These are phyloP conservation scores for Steinernema khuongi DNA, from an alignment of 1,140 invertebrate genomes.

Conservation along the genomic window DNA sequence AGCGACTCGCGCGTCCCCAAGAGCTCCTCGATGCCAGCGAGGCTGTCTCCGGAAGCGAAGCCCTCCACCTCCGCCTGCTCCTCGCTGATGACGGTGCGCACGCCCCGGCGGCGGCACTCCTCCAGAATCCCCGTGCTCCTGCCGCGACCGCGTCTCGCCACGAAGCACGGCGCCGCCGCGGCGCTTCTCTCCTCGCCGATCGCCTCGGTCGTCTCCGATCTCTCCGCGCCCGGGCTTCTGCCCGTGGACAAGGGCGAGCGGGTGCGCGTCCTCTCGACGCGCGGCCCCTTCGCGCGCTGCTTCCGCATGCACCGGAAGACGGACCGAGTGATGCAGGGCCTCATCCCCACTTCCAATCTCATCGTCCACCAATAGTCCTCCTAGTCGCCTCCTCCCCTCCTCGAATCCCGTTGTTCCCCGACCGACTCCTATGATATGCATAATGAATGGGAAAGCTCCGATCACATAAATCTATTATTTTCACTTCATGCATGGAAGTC, in stretches of 20 bases:
- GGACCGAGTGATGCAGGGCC: slow-evolving; percentile 19
- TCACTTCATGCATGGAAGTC: too few relatives aligned
- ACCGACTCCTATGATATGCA: not conserved
- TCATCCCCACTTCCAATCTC: slow-evolving; percentile 20
- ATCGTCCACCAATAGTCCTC: slow-evolving; percentile 25
- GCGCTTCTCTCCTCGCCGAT: slow-evolving; percentile 5
- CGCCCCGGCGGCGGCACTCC: not conserved
- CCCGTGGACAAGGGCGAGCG: slow-evolving; percentile 39
- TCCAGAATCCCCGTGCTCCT: slow-evolving; percentile 23
- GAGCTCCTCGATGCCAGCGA: slow-evolving; percentile 50
- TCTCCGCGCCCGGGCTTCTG: slow-evolving; percentile 22
- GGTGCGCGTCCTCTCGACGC: slow-evolving; percentile 42
- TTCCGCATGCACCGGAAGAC: slow-evolving; percentile 30
- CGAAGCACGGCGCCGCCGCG: not conserved
- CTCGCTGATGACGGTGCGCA: not conserved
- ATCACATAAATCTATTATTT: slow-evolving; percentile 13
- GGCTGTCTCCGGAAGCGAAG: slow-evolving; percentile 27
- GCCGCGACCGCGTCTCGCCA: not conserved
- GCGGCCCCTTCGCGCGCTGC: slow-evolving; percentile 44
- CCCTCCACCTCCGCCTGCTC: slow-evolving; percentile 13
- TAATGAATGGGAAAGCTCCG: slow-evolving; percentile 3
- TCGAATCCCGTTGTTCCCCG: not conserved
- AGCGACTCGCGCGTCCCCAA: slow-evolving; percentile 52
- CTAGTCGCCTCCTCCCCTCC: not conserved
- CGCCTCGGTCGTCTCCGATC: slow-evolving; percentile 22